Percentiles rank a stretch among this genome's conserved stretches.
Conservation (phyloP, 2,888 invertebrate genomes). For the Zygaena filipendulae region DNA sequence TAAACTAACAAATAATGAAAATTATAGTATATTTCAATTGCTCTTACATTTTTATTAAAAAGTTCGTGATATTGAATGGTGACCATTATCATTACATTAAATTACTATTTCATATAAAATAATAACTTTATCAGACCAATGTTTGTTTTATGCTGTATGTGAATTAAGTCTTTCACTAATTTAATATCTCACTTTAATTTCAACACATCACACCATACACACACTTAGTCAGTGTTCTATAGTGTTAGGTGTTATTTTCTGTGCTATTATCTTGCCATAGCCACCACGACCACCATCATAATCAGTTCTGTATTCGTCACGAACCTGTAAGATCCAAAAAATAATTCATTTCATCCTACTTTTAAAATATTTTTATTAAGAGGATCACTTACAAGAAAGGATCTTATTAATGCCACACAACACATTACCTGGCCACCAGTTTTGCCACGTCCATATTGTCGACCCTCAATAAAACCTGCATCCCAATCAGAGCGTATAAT, state of each 20-base stretch:
- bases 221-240: constrained; percentile 64
- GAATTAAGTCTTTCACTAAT: neutral
- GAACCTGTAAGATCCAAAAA: constrained; percentile 78
- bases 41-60: too few relatives aligned
- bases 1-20: too few relatives aligned
- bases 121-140: neutral
- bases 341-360: too few relatives aligned
- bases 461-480: constrained; percentile 97
- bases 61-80: too few relatives aligned
- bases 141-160: neutral
- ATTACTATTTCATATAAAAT: neutral
- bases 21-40: too few relatives aligned
- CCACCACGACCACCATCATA: constrained; percentile 97
- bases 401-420: too few relatives aligned
- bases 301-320: constrained; percentile 98
- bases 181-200: constrained; percentile 1
- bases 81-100: too few relatives aligned
- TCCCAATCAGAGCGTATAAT: constrained; percentile 99
- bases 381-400: too few relatives aligned
- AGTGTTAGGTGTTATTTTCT: constrained; percentile 77
- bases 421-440: constrained; percentile 92
- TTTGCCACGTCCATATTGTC: constrained; percentile 98
- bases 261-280: constrained; percentile 93
- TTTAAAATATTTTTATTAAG: too few relatives aligned
- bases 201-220: constrained; percentile 8